Evolutionary conservation across 2,888 invertebrate genomes (phyloP), one percentile per base, ranked within the genome.

Genomic region (Lepeophtheirus nordmannii): DNA sequence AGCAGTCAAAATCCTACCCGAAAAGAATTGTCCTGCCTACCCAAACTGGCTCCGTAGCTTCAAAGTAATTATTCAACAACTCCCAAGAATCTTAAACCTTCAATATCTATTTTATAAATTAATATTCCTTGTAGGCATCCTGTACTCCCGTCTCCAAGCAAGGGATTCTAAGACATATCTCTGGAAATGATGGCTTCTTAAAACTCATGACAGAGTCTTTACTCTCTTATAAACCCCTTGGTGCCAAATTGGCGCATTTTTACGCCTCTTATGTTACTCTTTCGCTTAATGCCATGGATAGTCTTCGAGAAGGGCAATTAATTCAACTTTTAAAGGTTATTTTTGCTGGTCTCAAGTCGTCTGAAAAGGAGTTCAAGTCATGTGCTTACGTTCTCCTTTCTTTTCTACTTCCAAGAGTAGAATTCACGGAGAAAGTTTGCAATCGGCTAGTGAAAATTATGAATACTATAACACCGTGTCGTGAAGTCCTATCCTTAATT

Each of bases 141-240:
- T 46, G 53, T 17, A 5, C 53, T 14, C 53, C 53, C 8, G 53
- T 46, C 53, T 46, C 53, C 53, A 46, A 46, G 53, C 53, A 46
- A 8, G 53, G 53, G n/a, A 46, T 46, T 14, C 20, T 30, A n/a
- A n/a, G 58, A 1, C 66, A 66, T 41, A 20, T 41, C n/a, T 58
- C 66, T 14, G 37, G 38, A 10, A 58, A 66, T 23, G 17, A 40
- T 2, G 66, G 66, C 41, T 66, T 66, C 37, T 41, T 66, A 10
- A 66, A 66, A 41, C 20, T 66, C 1, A 11, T 66, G 7, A 60
- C 39, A n/a, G 56, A 64, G 2, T 20, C 37, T 10, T 2, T 64
- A 41, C 20, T 23, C 12, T 17, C 53, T 8, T 17, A n/a, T 17
- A 46, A 46, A 17, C 53, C 53, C 53, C 17, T 46, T 14, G 53